These are phyloP conservation scores for Pseudochaenichthys georgianus DNA, from an alignment of 2,797 vertebrate genomes.

Conservation along the genomic window DNA sequence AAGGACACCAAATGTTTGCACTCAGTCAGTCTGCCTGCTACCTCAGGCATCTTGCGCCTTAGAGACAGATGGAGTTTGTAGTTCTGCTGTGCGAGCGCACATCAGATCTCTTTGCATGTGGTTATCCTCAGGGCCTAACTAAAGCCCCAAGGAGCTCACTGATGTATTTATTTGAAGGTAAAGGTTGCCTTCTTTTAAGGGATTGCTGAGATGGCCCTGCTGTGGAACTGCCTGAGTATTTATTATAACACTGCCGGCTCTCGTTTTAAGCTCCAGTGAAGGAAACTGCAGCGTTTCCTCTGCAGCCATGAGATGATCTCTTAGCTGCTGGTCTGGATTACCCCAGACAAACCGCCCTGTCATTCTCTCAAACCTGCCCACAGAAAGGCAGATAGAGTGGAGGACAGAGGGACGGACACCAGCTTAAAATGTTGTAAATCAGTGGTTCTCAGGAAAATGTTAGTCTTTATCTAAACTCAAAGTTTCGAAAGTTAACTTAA, in stretches of 20 bases:
- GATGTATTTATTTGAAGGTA: conserved; percentile 78
- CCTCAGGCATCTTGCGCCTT: conserved; percentile 52
- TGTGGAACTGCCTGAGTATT: conserved; percentile 54
- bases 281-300: conserved; percentile 49
- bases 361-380: conserved; percentile 53
- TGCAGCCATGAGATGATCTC: conserved; percentile 64
- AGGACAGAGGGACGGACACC: conserved; percentile 34
- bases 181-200: conserved; percentile 64
- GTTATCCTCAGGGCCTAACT: conserved; percentile 68
- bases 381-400: conserved; percentile 25
- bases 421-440: conserved; percentile 35
- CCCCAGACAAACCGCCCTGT: conserved; percentile 38
- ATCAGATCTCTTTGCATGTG: conserved; percentile 68
- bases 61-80: conserved; percentile 52
- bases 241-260: conserved; percentile 53
- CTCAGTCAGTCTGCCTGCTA: conserved; percentile 44
- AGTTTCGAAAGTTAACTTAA: conserved; percentile 51
- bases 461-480: conserved; percentile 14
- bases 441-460: conserved; percentile 13
- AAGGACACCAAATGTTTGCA: conserved; percentile 45
- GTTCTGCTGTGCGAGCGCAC: conserved; percentile 56
- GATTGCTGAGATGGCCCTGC: conserved; percentile 69
- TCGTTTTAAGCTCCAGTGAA: conserved; percentile 64
- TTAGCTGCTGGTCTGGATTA: conserved; percentile 67
- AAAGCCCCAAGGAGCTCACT: conserved; percentile 70